Base-by-base conservation (phyloP, 2,797 vertebrate genomes). In the Myotis vivesi region DNA sequence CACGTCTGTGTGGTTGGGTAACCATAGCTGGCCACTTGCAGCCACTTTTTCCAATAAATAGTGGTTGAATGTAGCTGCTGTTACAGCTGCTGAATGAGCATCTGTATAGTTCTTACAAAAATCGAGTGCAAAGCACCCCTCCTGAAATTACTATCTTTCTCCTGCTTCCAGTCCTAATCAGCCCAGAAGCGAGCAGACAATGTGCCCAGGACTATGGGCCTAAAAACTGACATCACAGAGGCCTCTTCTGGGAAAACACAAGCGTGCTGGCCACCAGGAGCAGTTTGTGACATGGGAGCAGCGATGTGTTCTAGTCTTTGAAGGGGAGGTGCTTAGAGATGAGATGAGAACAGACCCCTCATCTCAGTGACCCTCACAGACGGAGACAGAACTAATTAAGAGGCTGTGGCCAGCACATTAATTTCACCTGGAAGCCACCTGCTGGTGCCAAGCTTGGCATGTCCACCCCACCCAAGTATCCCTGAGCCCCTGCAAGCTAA, bases 331-430 rank as follows among this genome's bases (percentile, higher is more conserved):
- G 66, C 69, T 92, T 94, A 94, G 19, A 87, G 62, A 53, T 46
- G 6, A 84, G 59, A 57, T 82, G 94, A 96, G 55, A 96, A 87
- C 49, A 28, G 95, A 88, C 38, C 83, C 49, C 85, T 62, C 92
- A 62, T 53, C 25, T 94, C 75, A 3, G 1, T 36, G 83, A 93
- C 83, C 75, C 93, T 62, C n/a, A 46, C 72, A 81, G 91, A 93
- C 90, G 19, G 64, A 97, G 87, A 64, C 75, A 96, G 97, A 96
- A 96, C 95, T 86, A 96, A 97, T 93, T 73, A 96, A 97, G 89
- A 87, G 38, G 23, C 90, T 82, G 41, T 11, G 6, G 46, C 59
- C 22, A 33, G 16, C 53, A 77, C 28, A 2, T 69, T 85, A 69
- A 75, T 87, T 59, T 87, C 62, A 83, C 64, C 90, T 73, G 55